Base-by-base conservation (phyloP, 2,888 invertebrate species). In the Drosophila fungiperda region DNA sequence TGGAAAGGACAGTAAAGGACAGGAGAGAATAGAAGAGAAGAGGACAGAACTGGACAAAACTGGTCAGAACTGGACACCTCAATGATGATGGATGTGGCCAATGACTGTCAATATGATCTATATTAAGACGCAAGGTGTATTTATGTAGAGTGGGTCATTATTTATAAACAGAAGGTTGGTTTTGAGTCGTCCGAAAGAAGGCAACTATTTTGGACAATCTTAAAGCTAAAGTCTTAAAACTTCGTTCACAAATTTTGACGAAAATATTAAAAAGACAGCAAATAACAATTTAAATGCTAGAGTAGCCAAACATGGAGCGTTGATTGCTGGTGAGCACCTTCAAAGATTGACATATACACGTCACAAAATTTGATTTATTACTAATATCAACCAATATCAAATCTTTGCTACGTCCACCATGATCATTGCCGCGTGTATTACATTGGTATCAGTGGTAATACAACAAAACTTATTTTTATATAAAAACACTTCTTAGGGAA, bases 31-130 rank as follows among this genome's bases (percentile, higher is more conserved):
- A 20, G n/a, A 42, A 20, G 2, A 42, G 38, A 45, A 45, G 12
- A 12, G 12, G 6, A 12, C 40, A 45, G 45, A 12, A 20, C 7
- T 12, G 40, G 61, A 62, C 33, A 23, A 17, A 35, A 36, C 3
- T 23, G 33, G 33, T 40, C 26, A 23, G 20, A 35, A 36, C 2
- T 23, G 33, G 38, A 50, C 26, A 42, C 20, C 42, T n/a, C 17
- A 35, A 35, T 29, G 40, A 20, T 11, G 33, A 38, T 60, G 55
- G 49, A 67, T 58, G 59, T 29, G 32, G 32, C 8, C 38, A 20
- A 53, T 23, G 32, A 23, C 40, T 59, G 61, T 58, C 57, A 54
- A 54, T 60, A 33, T 40, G 38, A 49, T 20, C 38, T 40, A 20
- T 17, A 20, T 57, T 29, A 20, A 42, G 12, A 33, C 11, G 8